Evolutionary conservation across 1,140 invertebrate species (phyloP).

Genomic region (Zaprionus nigranus): DNA sequence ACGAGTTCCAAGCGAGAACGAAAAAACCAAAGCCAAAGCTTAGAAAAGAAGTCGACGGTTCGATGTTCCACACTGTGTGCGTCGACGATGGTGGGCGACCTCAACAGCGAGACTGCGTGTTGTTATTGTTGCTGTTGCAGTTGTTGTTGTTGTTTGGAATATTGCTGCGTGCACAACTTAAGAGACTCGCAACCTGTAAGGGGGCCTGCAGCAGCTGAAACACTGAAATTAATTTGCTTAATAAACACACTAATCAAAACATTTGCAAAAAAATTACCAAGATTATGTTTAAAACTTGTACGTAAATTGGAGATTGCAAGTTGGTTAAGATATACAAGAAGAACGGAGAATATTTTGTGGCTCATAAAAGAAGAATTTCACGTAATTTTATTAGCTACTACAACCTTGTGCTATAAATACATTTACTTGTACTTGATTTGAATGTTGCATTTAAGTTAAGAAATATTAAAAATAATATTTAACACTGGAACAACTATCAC

Average conservation of each 20-base stretch:
- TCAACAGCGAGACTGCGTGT: background rate
- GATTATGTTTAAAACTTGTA: background rate
- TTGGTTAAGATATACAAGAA: background rate
- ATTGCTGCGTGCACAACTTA: conserved; percentile 11
- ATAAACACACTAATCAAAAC: conserved; percentile 28
- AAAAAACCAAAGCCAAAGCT: conserved; percentile 40
- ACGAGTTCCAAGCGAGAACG: conserved; percentile 60
- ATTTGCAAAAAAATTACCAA: conserved; percentile 2
- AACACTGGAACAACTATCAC: background rate
- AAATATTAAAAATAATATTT: background rate
- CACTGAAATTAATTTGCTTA: conserved; percentile 28
- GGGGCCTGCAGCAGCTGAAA: conserved; percentile 6
- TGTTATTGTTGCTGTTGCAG: background rate
- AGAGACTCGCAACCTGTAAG: conserved; percentile 13
- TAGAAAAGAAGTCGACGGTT: conserved; percentile 53
- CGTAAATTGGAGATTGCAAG: background rate
- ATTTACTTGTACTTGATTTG: background rate
- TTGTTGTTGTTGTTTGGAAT: background rate
- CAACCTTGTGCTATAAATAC: background rate
- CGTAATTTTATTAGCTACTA: background rate
- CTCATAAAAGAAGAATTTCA: background rate
- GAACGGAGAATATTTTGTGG: background rate
- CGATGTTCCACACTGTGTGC: conserved; percentile 24
- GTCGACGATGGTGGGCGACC: conserved; percentile 45
- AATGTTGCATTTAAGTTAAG: background rate